phyloP scores from a whole-genome alignment of 2,113 vertebrate genomes.

The Elgaria multicarinata region DNA sequence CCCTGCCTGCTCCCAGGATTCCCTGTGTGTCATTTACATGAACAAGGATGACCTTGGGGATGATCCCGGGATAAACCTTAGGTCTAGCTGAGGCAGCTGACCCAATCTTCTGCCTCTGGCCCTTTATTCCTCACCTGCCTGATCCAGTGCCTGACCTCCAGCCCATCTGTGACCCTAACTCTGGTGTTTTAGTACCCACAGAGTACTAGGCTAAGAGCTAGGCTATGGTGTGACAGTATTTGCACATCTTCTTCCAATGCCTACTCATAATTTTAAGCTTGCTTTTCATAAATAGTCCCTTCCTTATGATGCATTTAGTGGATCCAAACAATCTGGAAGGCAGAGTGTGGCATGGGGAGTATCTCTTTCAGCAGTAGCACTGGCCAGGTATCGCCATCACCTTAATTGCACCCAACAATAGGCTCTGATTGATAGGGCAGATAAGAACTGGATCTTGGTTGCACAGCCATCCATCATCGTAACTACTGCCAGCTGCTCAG shows the following conservation, averaged over 20 bases:
- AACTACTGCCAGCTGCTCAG: constrained; percentile 22
- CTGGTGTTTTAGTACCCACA: background rate
- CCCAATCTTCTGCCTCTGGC: background rate
- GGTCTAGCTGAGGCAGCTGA: too few relatives aligned
- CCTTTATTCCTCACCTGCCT: background rate
- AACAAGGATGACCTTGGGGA: too few relatives aligned
- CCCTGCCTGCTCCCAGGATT: too few relatives aligned
- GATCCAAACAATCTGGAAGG: constrained; percentile 1
- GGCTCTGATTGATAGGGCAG: constrained; percentile 21
- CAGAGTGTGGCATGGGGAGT: background rate
- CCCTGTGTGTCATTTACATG: too few relatives aligned
- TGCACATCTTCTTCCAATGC: background rate
- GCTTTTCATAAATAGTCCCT: background rate
- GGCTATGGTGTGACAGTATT: background rate
- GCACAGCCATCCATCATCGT: constrained; percentile 12
- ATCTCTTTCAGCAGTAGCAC: background rate
- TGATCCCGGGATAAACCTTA: too few relatives aligned
- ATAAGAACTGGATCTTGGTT: background rate
- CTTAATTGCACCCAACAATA: constrained; percentile 19
- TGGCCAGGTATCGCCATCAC: background rate
- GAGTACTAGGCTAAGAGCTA: background rate
- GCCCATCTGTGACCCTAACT: background rate
- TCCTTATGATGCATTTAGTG: background rate
- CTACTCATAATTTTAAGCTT: background rate
- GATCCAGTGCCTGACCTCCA: background rate